Evolutionary conservation across 92 coral and sea anemone species (phyloP), one percentile per base, ranked within the genome.

Genomic region (Actinostola sp.): DNA sequence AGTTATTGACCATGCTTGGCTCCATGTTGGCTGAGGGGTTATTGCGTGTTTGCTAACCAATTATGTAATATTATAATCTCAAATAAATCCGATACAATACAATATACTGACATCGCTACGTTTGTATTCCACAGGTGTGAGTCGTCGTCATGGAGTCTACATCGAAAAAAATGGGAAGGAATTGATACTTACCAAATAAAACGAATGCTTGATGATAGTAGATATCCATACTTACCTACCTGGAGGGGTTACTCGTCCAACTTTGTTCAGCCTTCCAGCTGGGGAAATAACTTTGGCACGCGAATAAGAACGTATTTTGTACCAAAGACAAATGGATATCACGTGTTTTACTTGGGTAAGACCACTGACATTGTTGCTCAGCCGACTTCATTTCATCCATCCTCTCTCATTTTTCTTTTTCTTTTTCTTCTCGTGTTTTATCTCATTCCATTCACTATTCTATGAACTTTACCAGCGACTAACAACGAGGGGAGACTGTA

Each of bases 151-250:
- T 16, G 98, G 97, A 48, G 88, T 75, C n/a, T 43, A 81, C 42
- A 70, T 94, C 19, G 97, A 94, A 26, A 72, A 86, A n/a, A 69
- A 91, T 97, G 98, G n/a, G 86, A 81, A 9, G 88, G 91, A 27
- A 87, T 94, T 62, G 98, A 94, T 58, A 85, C 86, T 0, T 88
- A 71, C 66, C 70, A 84, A 33, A 61, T 80, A 50, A 53, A 73
- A 41, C 71, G 58, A 16, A 50, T 94, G 49, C 76, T 82, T 19
- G 72, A 79, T 2, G 81, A 91, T 71, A 89, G 94, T 21, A 88
- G 92, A 24, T 94, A 52, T 65, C 98, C 98, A 1, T 51, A 66
- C 29, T 52, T 92, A 58, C 97, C 98, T 5, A 84, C 91, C 14
- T 73, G 76, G 70, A 66, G 71, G 1, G 82, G 91, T 15, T 69